A percentile compares a stretch with the other conserved stretches of the same genome.
These are phyloP conservation scores for Orchesellides sinensis DNA, from an alignment of 2,888 invertebrate species.

Conservation along the genomic window DNA sequence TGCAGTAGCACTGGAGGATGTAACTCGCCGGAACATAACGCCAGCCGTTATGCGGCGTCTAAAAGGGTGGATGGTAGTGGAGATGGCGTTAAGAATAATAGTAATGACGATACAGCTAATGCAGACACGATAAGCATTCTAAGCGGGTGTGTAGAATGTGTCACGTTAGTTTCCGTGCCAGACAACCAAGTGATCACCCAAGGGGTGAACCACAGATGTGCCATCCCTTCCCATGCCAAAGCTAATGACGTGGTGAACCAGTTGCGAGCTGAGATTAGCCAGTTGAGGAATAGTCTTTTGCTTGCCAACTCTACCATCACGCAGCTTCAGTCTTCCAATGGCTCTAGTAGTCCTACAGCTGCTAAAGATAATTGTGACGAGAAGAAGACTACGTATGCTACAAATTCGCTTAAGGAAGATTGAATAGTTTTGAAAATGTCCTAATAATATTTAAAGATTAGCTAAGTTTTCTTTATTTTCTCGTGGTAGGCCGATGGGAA, in stretches of 20 bases:
- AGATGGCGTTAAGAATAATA: neutral
- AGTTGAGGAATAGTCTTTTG: slow-evolving; percentile 62
- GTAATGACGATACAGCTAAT: slow-evolving; percentile 29
- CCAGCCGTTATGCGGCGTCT: neutral
- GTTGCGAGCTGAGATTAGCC: slow-evolving; percentile 67
- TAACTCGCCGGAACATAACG: slow-evolving; percentile 52
- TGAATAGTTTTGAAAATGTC: neutral
- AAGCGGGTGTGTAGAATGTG: slow-evolving; percentile 73
- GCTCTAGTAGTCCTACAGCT: too few relatives aligned
- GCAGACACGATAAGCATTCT: slow-evolving; percentile 45
- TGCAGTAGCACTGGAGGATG: slow-evolving; percentile 57
- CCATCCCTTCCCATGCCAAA: slow-evolving; percentile 45
- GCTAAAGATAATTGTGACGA: neutral
- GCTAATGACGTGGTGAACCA: slow-evolving; percentile 60
- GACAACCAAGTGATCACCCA: slow-evolving; percentile 74
- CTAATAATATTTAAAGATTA: neutral
- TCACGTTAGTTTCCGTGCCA: slow-evolving; percentile 73
- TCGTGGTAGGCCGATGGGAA: neutral
- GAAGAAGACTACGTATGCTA: neutral
- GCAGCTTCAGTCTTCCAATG: slow-evolving; percentile 53
- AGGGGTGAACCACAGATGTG: slow-evolving; percentile 72
- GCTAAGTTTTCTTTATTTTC: too few relatives aligned
- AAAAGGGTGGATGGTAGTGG: slow-evolving; percentile 3
- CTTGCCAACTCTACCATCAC: slow-evolving; percentile 70
- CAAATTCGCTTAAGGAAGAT: too few relatives aligned